These are phyloP conservation scores for Myotis pilosus DNA, from an alignment of 2,797 vertebrate genomes.

Conservation along the genomic window DNA sequence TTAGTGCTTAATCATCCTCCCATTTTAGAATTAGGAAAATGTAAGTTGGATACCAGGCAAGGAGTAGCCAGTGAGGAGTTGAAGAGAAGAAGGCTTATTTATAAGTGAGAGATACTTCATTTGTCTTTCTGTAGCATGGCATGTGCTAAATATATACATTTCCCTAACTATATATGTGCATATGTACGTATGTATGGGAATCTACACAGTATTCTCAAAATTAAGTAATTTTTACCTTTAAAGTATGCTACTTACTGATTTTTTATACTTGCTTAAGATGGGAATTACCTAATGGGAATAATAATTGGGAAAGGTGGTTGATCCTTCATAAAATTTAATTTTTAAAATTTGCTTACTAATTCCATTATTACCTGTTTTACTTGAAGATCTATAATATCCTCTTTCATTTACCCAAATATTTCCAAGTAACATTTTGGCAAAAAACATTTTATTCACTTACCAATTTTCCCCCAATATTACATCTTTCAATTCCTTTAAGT, in stretches of 20 bases:
- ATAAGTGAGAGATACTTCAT: background rate
- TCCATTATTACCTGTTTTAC: background rate
- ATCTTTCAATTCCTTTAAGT: background rate
- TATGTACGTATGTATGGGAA: background rate
- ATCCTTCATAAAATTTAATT: background rate
- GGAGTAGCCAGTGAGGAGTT: background rate
- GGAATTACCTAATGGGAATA: background rate
- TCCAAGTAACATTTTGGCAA: background rate
- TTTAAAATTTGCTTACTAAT: background rate
- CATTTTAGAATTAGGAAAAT: background rate
- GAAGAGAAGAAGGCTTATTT: background rate
- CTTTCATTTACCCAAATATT: background rate
- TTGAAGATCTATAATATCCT: background rate
- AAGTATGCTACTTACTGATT: background rate
- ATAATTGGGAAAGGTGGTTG: background rate
- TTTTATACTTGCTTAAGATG: background rate
- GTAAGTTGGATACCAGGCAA: background rate
- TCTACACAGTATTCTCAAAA: background rate
- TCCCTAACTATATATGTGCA: background rate
- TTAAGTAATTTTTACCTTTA: background rate
- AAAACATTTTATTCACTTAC: background rate
- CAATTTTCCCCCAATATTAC: background rate
- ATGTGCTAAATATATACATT: background rate
- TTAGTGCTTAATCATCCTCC: background rate
- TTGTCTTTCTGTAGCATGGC: background rate